Conservation (phyloP, 2,113 vertebrate species). For the Cyrtonyx montezumae region DNA sequence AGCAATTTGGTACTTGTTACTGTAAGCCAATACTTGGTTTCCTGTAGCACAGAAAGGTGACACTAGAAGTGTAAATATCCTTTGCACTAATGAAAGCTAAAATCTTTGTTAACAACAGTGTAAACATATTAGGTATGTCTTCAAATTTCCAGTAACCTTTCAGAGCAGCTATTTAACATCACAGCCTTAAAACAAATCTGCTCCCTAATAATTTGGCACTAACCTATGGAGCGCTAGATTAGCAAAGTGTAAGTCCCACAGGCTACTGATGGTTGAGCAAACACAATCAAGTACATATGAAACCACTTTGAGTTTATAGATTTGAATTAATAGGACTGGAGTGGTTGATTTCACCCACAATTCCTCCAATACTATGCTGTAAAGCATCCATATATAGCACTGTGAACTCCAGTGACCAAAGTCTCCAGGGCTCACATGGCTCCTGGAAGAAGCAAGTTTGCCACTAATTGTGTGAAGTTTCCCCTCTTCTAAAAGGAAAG, state of each 20-base stretch:
- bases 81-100: not conserved
- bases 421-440: not conserved
- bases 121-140: not conserved
- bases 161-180: not conserved
- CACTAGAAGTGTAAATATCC: not conserved
- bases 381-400: not conserved
- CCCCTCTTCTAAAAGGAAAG: not conserved
- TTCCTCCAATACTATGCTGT: not conserved
- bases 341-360: not conserved
- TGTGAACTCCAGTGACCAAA: not conserved
- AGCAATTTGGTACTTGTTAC: not conserved
- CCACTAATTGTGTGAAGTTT: accelerated
- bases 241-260: not conserved
- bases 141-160: not conserved
- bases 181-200: not conserved
- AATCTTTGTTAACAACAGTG: not conserved
- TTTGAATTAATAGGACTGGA: not conserved
- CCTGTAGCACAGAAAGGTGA: not conserved
- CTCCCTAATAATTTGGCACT: not conserved
- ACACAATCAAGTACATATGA: not conserved
- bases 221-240: not conserved
- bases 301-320: not conserved
- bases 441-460: not conserved
- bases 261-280: not conserved
- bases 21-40: not conserved